Conservation (phyloP, 2,888 invertebrate genomes). For the Physocephala rufipes region DNA sequence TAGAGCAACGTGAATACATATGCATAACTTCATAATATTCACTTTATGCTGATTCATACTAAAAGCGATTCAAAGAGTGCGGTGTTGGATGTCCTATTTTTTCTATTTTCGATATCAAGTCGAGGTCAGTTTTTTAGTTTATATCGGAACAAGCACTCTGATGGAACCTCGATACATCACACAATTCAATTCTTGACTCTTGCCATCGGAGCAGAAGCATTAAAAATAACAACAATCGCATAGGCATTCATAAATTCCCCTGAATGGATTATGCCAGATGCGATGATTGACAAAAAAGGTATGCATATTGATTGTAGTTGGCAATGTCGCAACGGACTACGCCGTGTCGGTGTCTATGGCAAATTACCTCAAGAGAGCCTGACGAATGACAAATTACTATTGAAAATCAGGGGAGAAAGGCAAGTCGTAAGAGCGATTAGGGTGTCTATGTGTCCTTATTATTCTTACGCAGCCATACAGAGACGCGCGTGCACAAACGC, state of each 20-base stretch:
- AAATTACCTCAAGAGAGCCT: constrained; percentile 51
- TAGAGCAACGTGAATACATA: constrained; percentile 36
- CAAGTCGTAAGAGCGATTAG: too few relatives aligned
- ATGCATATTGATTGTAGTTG: background rate
- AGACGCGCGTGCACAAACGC: too few relatives aligned
- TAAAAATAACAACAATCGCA: too few relatives aligned
- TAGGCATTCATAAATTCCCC: constrained; percentile 49
- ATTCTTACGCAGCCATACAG: too few relatives aligned
- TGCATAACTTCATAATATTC: constrained; percentile 30
- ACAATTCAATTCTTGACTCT: constrained; percentile 38
- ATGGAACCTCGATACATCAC: constrained; percentile 28
- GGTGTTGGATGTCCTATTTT: too few relatives aligned
- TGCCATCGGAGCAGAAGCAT: background rate
- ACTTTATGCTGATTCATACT: constrained; percentile 36
- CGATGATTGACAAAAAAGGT: constrained; percentile 52
- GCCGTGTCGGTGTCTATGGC: constrained; percentile 41
- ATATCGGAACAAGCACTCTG: constrained; percentile 8
- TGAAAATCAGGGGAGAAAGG: too few relatives aligned
- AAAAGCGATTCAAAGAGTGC: too few relatives aligned
- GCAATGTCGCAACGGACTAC: background rate
- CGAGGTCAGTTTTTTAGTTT: too few relatives aligned
- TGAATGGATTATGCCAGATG: constrained; percentile 58
- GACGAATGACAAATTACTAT: constrained; percentile 35
- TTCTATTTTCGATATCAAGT: too few relatives aligned
- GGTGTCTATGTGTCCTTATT: too few relatives aligned